Conservation (phyloP, 2,797 vertebrate species). For the Danio kyathit region DNA sequence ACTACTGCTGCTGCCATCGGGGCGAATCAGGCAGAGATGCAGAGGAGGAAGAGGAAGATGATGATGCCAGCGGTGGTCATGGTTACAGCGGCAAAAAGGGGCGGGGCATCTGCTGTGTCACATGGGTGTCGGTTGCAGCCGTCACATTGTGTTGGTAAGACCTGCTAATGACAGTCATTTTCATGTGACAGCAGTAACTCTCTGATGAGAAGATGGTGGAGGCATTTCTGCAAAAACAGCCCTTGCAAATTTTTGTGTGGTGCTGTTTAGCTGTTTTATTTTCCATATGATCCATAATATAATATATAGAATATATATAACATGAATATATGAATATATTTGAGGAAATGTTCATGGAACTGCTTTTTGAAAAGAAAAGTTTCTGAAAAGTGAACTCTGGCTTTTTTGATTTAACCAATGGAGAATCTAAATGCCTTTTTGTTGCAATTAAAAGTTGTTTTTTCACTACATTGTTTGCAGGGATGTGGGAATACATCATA, state of each 20-base stretch:
- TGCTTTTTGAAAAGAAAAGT: neutral
- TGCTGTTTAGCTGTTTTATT: neutral
- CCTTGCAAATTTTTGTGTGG: neutral
- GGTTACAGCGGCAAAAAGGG: constrained; percentile 84
- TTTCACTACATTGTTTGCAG: neutral
- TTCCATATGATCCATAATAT: neutral
- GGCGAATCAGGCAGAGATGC: constrained; percentile 78
- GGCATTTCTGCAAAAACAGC: neutral
- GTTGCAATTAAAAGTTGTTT: too few species aligned
- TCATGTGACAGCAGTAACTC: neutral
- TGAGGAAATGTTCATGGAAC: neutral
- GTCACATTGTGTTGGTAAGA: constrained; percentile 90
- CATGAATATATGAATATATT: neutral
- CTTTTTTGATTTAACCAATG: neutral
- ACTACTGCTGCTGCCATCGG: constrained; percentile 86
- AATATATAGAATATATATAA: too few species aligned
- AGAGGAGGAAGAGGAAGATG: constrained; percentile 84
- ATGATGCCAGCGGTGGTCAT: constrained; percentile 80
- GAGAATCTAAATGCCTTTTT: neutral
- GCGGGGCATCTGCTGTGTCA: constrained; percentile 88
- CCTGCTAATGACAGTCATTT: constrained; percentile 42
- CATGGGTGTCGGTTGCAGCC: constrained; percentile 90
- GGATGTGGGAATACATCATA: neutral
- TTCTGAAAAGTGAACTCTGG: neutral
- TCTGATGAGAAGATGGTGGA: neutral